phyloP scores from a whole-genome alignment of 2,113 vertebrate species.

The Pteronura brasiliensis region DNA sequence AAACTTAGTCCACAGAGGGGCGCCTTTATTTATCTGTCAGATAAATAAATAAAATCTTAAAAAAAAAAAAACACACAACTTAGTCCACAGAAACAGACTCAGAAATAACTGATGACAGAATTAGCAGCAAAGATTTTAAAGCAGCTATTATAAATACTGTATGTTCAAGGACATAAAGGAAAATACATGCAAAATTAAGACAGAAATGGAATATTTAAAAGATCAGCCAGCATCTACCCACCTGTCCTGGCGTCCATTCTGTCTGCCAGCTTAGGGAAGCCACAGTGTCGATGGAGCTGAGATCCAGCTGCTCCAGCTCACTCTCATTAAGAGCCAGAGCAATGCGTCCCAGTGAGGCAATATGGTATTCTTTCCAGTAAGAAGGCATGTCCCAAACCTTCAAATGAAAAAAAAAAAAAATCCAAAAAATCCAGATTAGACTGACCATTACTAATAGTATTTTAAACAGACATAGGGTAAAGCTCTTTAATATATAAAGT shows the following conservation, averaged over 20 bases:
- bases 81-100: background rate
- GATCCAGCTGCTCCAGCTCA: conserved; percentile 83
- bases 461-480: background rate
- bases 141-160: background rate
- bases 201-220: background rate
- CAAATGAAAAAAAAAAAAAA: background rate
- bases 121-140: background rate
- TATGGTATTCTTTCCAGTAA: conserved; percentile 82
- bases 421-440: background rate
- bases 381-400: conserved; percentile 81
- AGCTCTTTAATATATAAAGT: conserved; percentile 13
- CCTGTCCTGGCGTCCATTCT: conserved; percentile 83
- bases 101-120: background rate
- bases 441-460: background rate
- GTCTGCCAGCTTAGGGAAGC: conserved; percentile 80
- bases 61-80: background rate
- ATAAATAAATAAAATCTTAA: too few species aligned
- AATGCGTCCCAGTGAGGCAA: conserved; percentile 82
- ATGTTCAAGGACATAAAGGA: background rate
- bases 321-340: conserved; percentile 80
- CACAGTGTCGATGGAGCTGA: conserved; percentile 81
- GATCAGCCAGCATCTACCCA: background rate
- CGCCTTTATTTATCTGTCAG: too few species aligned
- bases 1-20: background rate
- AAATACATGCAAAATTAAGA: background rate